Conservation (phyloP, 2,113 vertebrate genomes). For the Oryzias javanicus region DNA sequence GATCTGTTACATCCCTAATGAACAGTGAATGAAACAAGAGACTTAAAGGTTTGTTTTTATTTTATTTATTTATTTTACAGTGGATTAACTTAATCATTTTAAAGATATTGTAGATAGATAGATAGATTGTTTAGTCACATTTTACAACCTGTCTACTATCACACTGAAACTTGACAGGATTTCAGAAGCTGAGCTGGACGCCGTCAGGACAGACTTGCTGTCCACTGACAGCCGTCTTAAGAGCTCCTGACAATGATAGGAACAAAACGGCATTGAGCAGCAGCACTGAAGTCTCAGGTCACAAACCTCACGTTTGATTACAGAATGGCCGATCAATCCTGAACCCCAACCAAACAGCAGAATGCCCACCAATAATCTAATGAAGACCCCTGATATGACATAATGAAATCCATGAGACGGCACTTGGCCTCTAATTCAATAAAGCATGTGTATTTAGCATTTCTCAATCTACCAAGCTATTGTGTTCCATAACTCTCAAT, state of each 20-base stretch:
- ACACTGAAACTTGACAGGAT: conserved; percentile 4
- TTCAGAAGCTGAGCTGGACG: neutral
- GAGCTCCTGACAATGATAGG: conserved; percentile 19
- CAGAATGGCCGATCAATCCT: conserved; percentile 31
- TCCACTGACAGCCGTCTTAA: conserved; percentile 11
- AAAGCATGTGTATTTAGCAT: conserved; percentile 28
- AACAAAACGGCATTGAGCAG: conserved; percentile 24
- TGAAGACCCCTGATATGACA: conserved; percentile 43
- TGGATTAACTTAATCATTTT: neutral
- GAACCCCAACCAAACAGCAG: conserved; percentile 29
- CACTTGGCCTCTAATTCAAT: conserved; percentile 29
- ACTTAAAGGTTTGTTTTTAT: too few relatives aligned
- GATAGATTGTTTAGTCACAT: neutral
- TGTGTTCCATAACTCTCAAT: conserved; percentile 3
- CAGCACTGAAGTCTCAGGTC: conserved; percentile 34
- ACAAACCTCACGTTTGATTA: conserved; percentile 53
- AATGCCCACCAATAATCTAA: conserved; percentile 46
- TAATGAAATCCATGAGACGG: conserved; percentile 40
- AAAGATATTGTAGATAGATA: neutral
- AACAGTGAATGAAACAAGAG: too few relatives aligned
- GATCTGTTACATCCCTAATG: too few relatives aligned
- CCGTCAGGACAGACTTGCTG: neutral
- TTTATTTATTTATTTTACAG: too few relatives aligned
- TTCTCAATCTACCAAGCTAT: conserved; percentile 10
- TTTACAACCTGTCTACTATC: neutral